These are phyloP conservation scores for Drosophila arizonae DNA, from an alignment of 1,140 invertebrate species.

Conservation along the genomic window DNA sequence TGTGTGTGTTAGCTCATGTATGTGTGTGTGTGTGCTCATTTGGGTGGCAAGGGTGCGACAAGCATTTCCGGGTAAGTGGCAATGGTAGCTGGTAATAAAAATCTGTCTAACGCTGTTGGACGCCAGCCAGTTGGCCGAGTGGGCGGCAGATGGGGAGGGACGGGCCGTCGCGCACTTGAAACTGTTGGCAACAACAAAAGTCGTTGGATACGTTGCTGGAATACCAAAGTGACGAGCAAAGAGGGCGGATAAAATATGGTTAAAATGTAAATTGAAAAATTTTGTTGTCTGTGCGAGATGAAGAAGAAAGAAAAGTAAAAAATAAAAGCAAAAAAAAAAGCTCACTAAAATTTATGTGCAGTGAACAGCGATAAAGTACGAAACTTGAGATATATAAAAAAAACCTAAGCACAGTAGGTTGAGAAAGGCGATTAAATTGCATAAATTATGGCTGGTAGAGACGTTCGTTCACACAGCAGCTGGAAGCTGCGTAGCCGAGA, in stretches of 20 bases:
- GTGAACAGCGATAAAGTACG: conserved; percentile 47
- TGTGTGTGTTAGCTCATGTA: conserved; percentile 5
- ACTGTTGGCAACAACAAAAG: conserved; percentile 30
- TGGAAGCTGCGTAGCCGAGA: conserved; percentile 49
- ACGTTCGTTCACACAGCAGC: conserved; percentile 10
- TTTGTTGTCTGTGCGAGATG: conserved; percentile 42
- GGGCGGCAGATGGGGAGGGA: conserved; percentile 1
- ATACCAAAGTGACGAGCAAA: conserved; percentile 1
- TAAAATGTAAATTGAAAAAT: conserved; percentile 58
- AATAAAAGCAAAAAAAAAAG: neutral
- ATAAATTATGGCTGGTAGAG: conserved; percentile 60
- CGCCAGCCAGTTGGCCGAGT: conserved; percentile 7
- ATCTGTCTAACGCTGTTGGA: conserved; percentile 60
- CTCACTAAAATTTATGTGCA: conserved; percentile 56
- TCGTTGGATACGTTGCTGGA: conserved; percentile 15
- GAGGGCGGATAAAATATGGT: conserved; percentile 62
- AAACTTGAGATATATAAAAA: conserved; percentile 15
- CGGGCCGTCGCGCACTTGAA: conserved; percentile 28
- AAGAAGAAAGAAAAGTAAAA: neutral
- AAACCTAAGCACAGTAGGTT: conserved; percentile 21
- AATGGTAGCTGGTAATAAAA: conserved; percentile 64
- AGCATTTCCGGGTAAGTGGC: conserved; percentile 72
- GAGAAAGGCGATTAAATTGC: conserved; percentile 67
- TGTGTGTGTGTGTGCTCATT: conserved; percentile 13
- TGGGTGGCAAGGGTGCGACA: conserved; percentile 51